Base-by-base conservation (phyloP, 2,888 invertebrate species). In the Orchestes rusci region DNA sequence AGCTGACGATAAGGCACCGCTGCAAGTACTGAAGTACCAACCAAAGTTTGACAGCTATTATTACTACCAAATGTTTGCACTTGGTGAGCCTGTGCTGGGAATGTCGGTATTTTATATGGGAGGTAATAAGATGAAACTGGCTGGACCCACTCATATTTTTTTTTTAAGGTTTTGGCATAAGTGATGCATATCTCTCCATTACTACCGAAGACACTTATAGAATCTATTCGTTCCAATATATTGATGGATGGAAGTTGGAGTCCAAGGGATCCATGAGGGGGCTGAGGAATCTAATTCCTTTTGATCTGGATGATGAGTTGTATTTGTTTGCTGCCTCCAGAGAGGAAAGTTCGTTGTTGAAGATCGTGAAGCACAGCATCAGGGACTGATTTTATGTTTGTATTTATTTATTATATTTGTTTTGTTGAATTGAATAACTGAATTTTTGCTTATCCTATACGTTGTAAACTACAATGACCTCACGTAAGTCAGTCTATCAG, bases 191-290 rank as follows among this genome's bases (percentile, higher is more conserved):
- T 51, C 52, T 68, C 36, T 56, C 59, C 36, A 56, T 62, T 12
- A 61, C 65, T 3, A 62, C 62, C 3, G 54, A 59, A 41, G 58
- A 59, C 4, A 50, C 53, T 5, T 66, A 63, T 47, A 16, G 57
- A 35, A 58, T 68, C 27, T 68, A 63, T 43, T 59, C 62, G 2
- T 67, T 60, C 48, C 51, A 58, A 42, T 62, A 60, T 48, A 52
- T 66, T 15, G 59, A 61, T 48, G 67, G 66, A 1, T 67, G 66
- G 65, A 59, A 59, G 53, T 32, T 64, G 27, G 59, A 61, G 55
- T 59, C 60, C 0, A 56, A 47, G 16, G 65, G 64, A 20, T 52
- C 57, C 52, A 42, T 67, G 29, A 60, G 63, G 33, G 66, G 65
- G 23, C 46, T 67, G 18, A 60, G 52, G 39, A 56, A 57, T 37